These are phyloP conservation scores for Aphidius ervi DNA, from an alignment of 1,140 invertebrate genomes.

Conservation along the genomic window DNA sequence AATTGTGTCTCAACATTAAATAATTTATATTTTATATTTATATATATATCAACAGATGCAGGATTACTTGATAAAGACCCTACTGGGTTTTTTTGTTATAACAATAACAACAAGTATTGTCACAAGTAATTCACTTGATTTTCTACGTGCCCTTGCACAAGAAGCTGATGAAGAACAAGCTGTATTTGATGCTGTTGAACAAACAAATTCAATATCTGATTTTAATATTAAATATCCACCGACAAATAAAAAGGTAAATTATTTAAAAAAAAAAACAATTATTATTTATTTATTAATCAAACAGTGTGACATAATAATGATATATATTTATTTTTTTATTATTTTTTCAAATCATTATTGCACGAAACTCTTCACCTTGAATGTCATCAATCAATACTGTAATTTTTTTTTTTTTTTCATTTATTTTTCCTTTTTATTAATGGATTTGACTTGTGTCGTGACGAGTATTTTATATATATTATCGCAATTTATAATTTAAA, in stretches of 20 bases:
- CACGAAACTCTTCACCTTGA: background rate
- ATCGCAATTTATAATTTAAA: background rate
- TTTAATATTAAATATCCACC: background rate
- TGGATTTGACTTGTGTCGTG: background rate
- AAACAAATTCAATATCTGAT: constrained; percentile 4
- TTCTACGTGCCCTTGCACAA: background rate
- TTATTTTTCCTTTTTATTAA: background rate
- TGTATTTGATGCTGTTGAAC: constrained; percentile 6
- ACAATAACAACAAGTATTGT: background rate
- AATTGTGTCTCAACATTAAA: background rate
- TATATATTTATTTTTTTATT: background rate
- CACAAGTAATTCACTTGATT: background rate
- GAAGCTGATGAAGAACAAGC: constrained; percentile 3
- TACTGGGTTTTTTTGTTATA: background rate
- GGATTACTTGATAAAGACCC: background rate
- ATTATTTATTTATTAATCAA: background rate
- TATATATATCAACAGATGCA: constrained; percentile 9
- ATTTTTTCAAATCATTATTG: background rate
- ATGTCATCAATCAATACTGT: background rate
- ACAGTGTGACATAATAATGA: no score
- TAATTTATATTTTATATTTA: background rate
- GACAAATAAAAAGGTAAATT: constrained; percentile 1
- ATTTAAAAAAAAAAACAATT: background rate
- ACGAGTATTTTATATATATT: background rate
- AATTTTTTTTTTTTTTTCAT: background rate